Evolutionary conservation across 2,113 vertebrate species (phyloP), one percentile per base, ranked within the genome.

Genomic region (Sander vitreus): DNA sequence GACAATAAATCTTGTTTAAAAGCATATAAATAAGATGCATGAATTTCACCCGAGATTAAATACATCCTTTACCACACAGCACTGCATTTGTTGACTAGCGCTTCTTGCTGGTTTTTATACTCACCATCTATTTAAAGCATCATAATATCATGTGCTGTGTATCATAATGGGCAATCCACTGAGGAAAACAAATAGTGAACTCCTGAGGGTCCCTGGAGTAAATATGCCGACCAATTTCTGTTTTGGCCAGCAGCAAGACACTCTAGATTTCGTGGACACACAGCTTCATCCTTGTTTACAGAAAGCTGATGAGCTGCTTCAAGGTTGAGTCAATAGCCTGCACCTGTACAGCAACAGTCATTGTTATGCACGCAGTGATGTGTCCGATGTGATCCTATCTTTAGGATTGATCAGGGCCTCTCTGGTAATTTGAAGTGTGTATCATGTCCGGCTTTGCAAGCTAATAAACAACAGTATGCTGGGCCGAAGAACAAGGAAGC

Each of bases 1-100:
- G 67, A 36, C 39, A 39, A 39, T 81, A 80, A 87, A 79, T 89
- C 76, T 69, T 64, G 27, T 88, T 88, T 85, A 84, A 88, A 85
- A 76, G 83, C 71, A 23, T 78, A 45, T 66, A 68, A 91, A 92
- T 76, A 81, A 83, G 70, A 82, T 76, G 67, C 81, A 89, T 86
- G 80, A 88, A 81, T 89, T 85, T 89, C 76, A 63, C n/a, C 54
- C 72, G 71, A 85, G 85, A 92, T 90, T 69, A 91, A 92, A 86
- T 78, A 47, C 47, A 82, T 76, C 74, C 55, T 81, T 80, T 73
- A 88, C 84, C 81, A 78, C 72, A 33, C 58, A 54, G 69, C 70
- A 47, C 33, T 58, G 73, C 64, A 27, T 85, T 84, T 83, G 83
- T 84, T 69, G 63, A 80, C 43, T 43, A 62, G 73, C 43, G 11